Percentiles rank a stretch among this genome's conserved stretches.
phyloP scores from a whole-genome alignment of 1,140 invertebrate species.

The Drosophila repletoides region DNA sequence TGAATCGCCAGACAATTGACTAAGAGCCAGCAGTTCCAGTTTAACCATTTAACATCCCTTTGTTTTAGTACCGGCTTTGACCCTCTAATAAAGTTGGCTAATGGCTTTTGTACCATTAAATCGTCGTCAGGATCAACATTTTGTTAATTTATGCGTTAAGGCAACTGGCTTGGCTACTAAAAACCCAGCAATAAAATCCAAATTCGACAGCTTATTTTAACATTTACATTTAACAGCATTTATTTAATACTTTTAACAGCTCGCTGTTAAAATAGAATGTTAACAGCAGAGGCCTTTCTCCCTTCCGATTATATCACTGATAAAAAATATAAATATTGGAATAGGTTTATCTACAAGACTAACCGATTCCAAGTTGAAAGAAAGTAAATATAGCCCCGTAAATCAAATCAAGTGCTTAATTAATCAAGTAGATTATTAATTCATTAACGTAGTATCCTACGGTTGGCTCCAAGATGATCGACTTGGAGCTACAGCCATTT shows the following conservation, averaged over 20 bases:
- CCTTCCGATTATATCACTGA: too few species aligned
- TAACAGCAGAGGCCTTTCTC: too few species aligned
- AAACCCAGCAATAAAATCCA: not conserved
- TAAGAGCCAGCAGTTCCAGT: conserved; percentile 31
- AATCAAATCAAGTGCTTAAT: too few species aligned
- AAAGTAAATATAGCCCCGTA: too few species aligned
- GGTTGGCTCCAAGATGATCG: too few species aligned
- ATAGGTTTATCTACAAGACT: too few species aligned
- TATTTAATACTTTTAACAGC: conserved; percentile 24
- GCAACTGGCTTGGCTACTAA: not conserved
- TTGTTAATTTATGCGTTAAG: conserved; percentile 43
- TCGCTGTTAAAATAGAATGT: too few species aligned
- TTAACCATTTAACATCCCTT: conserved; percentile 1
- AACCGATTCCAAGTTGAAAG: too few species aligned
- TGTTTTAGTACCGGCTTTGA: not conserved
- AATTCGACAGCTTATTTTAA: conserved; percentile 1
- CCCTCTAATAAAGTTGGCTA: not conserved
- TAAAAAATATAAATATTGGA: too few species aligned
- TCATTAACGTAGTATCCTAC: too few species aligned
- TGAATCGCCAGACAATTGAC: conserved; percentile 37
- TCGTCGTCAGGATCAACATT: conserved; percentile 39
- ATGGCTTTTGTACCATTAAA: conserved; percentile 27
- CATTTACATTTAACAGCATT: conserved; percentile 1
- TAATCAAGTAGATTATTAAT: too few species aligned
- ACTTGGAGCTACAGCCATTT: too few species aligned